These are phyloP conservation scores for Eupithecia tripunctaria DNA, from an alignment of 2,888 invertebrate genomes.

Conservation along the genomic window DNA sequence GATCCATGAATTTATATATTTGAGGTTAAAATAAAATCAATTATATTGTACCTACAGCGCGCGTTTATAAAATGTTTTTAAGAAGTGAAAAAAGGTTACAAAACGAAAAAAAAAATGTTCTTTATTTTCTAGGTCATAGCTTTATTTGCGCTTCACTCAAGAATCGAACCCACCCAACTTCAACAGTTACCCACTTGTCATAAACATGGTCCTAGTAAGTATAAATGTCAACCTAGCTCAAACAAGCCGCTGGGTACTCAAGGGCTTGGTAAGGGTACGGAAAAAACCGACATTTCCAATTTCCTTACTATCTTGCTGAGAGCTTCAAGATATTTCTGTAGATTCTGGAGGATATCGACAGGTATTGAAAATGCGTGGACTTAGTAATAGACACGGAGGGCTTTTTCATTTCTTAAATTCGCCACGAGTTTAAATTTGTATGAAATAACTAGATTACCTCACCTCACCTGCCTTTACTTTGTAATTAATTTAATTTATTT, in stretches of 20 bases:
- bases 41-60: no score
- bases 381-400: neutral
- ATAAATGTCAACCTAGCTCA: neutral
- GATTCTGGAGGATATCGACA: neutral
- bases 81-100: no score
- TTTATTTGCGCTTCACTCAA: neutral
- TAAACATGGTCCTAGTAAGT: neutral
- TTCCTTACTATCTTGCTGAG: constrained; percentile 14
- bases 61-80: no score
- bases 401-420: no score
- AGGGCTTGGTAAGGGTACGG: constrained; percentile 9
- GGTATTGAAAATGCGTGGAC: neutral
- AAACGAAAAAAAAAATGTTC: no score
- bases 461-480: no score
- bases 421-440: no score
- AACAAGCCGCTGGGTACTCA: neutral
- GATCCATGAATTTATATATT: no score
- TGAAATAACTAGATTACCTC: no score
- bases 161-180: neutral
- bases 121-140: neutral
- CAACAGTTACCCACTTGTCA: neutral
- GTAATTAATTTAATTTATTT: no score
- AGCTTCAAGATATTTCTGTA: neutral
- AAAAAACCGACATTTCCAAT: constrained; percentile 29
- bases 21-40: no score